A percentile compares a stretch with the other conserved stretches of the same genome.
These are phyloP conservation scores for Pharmacophagus antenor DNA, from an alignment of 2,888 invertebrate genomes.

Conservation along the genomic window DNA sequence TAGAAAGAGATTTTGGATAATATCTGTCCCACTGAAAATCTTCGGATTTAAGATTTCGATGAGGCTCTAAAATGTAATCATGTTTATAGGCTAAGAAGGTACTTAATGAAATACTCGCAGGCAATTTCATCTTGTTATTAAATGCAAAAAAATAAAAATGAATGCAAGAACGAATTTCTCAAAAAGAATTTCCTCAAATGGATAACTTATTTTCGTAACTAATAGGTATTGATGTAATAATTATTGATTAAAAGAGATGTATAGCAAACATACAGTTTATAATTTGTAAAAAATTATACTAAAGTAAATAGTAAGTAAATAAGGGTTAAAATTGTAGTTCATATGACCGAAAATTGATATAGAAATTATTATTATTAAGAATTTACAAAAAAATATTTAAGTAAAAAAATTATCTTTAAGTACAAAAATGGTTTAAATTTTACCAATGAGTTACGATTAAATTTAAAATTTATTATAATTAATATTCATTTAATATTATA, in stretches of 20 bases:
- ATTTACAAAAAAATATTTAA: background rate
- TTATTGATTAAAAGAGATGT: too few relatives aligned
- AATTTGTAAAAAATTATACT: too few relatives aligned
- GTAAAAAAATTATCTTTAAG: background rate
- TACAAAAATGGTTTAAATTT: too few relatives aligned
- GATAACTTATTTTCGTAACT: background rate
- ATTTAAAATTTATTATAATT: too few relatives aligned
- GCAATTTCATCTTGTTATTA: slow-evolving; percentile 51
- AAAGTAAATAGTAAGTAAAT: too few relatives aligned
- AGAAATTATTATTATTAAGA: background rate
- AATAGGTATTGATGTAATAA: background rate
- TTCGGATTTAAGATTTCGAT: slow-evolving; percentile 72
- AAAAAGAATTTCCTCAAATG: background rate
- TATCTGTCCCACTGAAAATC: slow-evolving; percentile 75
- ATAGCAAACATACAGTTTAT: background rate
- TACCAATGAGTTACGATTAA: too few relatives aligned
- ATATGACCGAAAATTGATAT: background rate
- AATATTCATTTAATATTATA: too few relatives aligned
- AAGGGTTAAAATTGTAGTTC: too few relatives aligned
- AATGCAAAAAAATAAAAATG: background rate
- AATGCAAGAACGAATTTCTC: background rate
- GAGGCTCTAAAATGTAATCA: slow-evolving; percentile 54
- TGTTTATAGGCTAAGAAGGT: slow-evolving; percentile 69
- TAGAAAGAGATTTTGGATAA: slow-evolving; percentile 68
- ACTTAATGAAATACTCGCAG: slow-evolving; percentile 61